Percentiles rank a stretch among this genome's conserved stretches.
These are phyloP conservation scores for Aplodontia rufa DNA, from an alignment of 2,113 vertebrate genomes.

Conservation along the genomic window DNA sequence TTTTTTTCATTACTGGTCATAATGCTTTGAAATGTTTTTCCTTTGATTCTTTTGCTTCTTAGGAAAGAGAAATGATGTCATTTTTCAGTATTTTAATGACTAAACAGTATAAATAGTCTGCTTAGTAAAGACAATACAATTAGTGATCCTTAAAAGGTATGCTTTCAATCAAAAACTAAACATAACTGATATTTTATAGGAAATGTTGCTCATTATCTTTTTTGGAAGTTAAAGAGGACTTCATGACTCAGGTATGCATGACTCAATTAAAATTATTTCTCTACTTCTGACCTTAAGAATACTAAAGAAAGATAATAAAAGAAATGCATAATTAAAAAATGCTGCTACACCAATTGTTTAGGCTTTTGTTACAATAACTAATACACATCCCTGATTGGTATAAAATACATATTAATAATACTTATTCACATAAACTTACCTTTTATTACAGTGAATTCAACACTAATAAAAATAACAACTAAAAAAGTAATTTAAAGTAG, in stretches of 20 bases:
- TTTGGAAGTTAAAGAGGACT: neutral
- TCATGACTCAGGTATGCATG: neutral
- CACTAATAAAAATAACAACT: neutral
- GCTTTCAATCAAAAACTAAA: neutral
- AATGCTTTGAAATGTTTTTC: neutral
- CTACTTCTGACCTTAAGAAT: neutral
- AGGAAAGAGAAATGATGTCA: neutral
- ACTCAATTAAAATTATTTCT: neutral
- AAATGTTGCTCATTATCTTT: neutral
- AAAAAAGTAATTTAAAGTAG: neutral
- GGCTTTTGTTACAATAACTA: neutral
- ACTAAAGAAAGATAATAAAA: neutral
- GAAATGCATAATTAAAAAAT: neutral
- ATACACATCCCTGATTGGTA: neutral
- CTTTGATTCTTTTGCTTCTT: slow-evolving; percentile 5
- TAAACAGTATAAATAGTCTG: neutral
- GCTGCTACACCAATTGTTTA: neutral
- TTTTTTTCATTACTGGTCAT: neutral
- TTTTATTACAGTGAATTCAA: neutral
- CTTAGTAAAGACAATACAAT: slow-evolving; percentile 6
- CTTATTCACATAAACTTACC: neutral
- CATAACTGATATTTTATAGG: neutral
- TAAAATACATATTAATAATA: too few species aligned
- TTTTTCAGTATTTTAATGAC: neutral
- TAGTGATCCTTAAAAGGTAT: neutral